A percentile compares a stretch with the other conserved stretches of the same genome.
These are phyloP conservation scores for Mimachlamys varia DNA, from an alignment of 2,888 invertebrate genomes.

Conservation along the genomic window DNA sequence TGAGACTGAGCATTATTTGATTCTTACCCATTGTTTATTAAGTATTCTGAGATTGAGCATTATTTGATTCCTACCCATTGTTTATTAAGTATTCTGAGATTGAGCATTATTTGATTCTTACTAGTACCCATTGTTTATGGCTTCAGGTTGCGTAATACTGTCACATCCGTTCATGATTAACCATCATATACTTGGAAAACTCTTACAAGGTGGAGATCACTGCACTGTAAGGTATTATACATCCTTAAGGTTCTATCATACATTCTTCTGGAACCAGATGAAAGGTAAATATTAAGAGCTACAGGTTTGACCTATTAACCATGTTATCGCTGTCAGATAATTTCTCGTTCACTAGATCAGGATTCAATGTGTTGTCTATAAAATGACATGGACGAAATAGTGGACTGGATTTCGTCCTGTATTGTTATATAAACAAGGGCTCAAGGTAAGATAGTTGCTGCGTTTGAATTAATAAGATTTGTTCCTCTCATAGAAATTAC, in stretches of 20 bases:
- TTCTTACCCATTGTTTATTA: too few species aligned
- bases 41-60: too few species aligned
- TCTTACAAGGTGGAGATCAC: too few species aligned
- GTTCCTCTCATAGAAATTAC: neutral
- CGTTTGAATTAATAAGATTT: neutral
- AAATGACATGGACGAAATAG: neutral
- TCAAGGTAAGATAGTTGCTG: neutral
- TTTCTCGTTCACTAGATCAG: conserved; percentile 25
- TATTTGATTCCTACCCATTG: too few species aligned
- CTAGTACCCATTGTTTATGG: too few species aligned
- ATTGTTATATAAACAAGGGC: neutral
- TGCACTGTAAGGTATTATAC: neutral
- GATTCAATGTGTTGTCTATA: neutral
- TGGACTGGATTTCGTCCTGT: neutral
- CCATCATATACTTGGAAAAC: too few species aligned
- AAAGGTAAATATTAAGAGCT: conserved; percentile 7
- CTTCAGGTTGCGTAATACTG: too few species aligned
- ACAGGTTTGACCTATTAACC: conserved; percentile 25
- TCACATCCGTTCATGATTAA: too few species aligned
- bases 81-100: too few species aligned
- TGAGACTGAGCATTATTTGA: too few species aligned
- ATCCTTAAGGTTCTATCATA: neutral
- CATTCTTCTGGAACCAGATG: neutral
- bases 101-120: too few species aligned
- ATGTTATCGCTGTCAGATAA: conserved; percentile 10